Conservation (phyloP, 2,888 invertebrate genomes). For the Pyrgus malvae region DNA sequence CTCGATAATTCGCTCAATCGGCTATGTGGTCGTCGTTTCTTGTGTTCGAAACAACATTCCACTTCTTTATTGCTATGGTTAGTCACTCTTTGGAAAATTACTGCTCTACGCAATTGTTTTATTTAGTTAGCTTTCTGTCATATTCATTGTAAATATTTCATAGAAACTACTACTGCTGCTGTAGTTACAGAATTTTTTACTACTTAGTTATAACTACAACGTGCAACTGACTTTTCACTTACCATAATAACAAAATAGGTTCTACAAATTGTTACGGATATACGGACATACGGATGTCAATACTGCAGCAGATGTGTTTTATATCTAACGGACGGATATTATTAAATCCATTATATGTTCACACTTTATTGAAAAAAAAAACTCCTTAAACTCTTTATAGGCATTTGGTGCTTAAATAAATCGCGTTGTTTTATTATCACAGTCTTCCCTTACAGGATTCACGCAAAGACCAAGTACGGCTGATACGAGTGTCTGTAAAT, state of each 20-base stretch:
- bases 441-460: background rate
- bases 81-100: slow-evolving; percentile 13
- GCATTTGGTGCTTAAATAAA: background rate
- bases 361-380: background rate
- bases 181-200: too few species aligned
- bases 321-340: background rate
- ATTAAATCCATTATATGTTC: background rate
- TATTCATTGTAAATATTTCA: too few species aligned
- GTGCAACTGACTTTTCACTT: too few species aligned
- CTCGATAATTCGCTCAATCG: slow-evolving; percentile 49
- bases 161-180: too few species aligned
- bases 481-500: slow-evolving; percentile 63
- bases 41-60: slow-evolving; percentile 37
- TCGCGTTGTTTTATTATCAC: background rate
- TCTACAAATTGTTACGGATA: too few species aligned
- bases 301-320: background rate
- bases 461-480: slow-evolving; percentile 36
- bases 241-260: too few species aligned
- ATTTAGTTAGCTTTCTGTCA: background rate
- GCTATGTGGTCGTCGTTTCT: slow-evolving; percentile 41
- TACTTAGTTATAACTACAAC: too few species aligned
- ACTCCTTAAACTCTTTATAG: background rate
- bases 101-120: background rate
- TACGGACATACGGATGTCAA: too few species aligned
- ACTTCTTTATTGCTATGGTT: slow-evolving; percentile 27